phyloP scores from a whole-genome alignment of 1,140 invertebrate species.

The Araneus ventricosus region DNA sequence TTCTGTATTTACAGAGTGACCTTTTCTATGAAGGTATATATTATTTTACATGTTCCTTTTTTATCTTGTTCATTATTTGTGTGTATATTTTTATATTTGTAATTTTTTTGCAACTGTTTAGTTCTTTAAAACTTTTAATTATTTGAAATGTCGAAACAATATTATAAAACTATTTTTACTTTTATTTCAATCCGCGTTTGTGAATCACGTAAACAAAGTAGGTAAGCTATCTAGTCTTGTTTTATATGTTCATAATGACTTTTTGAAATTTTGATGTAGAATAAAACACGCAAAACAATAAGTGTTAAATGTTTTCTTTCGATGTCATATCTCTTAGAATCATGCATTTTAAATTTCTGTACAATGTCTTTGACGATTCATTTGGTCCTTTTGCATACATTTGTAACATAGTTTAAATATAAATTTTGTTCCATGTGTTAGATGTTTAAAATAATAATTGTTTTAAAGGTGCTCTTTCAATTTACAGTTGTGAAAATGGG shows the following conservation, averaged over 20 bases:
- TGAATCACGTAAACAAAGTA: background rate
- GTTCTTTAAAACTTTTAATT: constrained; percentile 8
- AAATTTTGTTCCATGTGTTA: background rate
- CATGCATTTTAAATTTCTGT: too few species aligned
- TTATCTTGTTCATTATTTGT: constrained; percentile 11
- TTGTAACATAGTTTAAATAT: background rate
- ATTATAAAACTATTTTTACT: background rate
- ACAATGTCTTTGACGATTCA: background rate
- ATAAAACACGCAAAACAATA: background rate
- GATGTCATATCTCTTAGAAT: too few species aligned
- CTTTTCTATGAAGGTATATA: constrained; percentile 48
- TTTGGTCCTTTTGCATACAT: background rate
- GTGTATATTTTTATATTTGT: constrained; percentile 62
- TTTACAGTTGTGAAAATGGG: too few species aligned
- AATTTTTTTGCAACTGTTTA: constrained; percentile 32
- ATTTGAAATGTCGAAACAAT: background rate
- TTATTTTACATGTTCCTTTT: constrained; percentile 59
- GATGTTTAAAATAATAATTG: background rate
- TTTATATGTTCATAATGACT: background rate
- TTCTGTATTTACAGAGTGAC: constrained; percentile 61
- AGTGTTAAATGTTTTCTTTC: constrained; percentile 15
- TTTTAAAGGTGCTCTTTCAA: too few species aligned
- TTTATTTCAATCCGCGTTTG: constrained; percentile 20
- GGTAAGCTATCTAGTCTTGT: constrained; percentile 26
- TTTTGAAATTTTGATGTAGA: background rate